These are phyloP conservation scores for Zootoca vivipara DNA, from an alignment of 2,113 vertebrate genomes.

Conservation along the genomic window DNA sequence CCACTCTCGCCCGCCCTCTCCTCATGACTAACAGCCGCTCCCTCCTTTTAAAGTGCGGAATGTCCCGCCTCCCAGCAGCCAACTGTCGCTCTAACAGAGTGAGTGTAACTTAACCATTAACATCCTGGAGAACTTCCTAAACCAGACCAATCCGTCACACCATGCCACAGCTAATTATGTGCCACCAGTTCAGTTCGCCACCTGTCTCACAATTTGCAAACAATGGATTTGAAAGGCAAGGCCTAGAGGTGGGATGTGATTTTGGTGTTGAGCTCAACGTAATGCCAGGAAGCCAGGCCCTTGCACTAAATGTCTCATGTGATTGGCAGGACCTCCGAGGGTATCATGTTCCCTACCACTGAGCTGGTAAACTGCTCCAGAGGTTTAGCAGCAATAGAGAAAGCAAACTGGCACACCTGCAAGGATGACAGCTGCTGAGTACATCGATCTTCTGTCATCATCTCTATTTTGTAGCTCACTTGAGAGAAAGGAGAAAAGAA, in stretches of 20 bases:
- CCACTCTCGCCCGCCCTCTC: no score
- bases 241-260: background rate
- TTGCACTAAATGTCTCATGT: background rate
- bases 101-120: no score
- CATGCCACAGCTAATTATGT: background rate
- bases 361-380: background rate
- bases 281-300: background rate
- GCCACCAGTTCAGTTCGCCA: background rate
- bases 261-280: background rate
- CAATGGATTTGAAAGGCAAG: background rate
- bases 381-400: background rate
- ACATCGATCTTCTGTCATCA: conserved; percentile 5
- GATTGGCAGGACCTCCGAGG: background rate
- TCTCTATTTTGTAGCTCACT: background rate
- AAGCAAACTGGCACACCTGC: background rate
- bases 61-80: no score
- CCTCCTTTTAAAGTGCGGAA: no score
- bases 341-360: background rate
- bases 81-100: no score
- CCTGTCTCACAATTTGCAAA: background rate
- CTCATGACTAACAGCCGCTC: no score
- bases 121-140: no score
- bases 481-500: background rate
- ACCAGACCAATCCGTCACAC: no score
- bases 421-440: background rate